Percentiles rank a stretch among this genome's conserved stretches.
phyloP scores from a whole-genome alignment of 2,888 invertebrate species.

The Eledone cirrhosa region DNA sequence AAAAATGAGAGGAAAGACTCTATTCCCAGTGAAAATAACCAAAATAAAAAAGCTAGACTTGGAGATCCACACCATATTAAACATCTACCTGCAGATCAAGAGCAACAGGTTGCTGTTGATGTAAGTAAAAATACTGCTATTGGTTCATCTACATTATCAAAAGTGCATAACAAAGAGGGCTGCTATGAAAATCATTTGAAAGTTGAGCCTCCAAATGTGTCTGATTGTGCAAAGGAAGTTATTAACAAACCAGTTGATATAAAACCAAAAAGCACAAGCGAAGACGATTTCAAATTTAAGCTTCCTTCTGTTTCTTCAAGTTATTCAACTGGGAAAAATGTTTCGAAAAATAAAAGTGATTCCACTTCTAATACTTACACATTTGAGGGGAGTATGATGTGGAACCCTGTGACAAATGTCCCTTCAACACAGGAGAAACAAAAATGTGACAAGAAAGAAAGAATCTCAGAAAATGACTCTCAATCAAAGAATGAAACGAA shows the following conservation, averaged over 20 bases:
- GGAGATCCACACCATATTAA: not conserved
- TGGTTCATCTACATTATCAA: too few relatives aligned
- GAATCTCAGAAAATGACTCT: not conserved
- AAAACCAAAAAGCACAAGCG: too few relatives aligned
- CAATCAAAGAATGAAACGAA: not conserved
- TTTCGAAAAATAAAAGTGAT: not conserved
- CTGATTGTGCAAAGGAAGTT: too few relatives aligned
- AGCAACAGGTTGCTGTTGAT: too few relatives aligned
- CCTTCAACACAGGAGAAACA: not conserved
- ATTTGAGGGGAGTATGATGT: constrained; percentile 15
- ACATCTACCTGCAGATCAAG: too few relatives aligned
- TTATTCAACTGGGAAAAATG: not conserved
- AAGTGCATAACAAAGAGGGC: too few relatives aligned
- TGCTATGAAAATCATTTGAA: too few relatives aligned
- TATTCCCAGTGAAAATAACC: not conserved
- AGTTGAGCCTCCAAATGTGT: too few relatives aligned
- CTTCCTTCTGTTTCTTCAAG: too few relatives aligned
- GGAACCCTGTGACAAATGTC: not conserved
- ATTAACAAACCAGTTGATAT: too few relatives aligned
- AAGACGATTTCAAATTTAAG: too few relatives aligned
- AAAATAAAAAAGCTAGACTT: constrained; percentile 7
- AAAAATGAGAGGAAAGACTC: not conserved
- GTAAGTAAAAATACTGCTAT: too few relatives aligned
- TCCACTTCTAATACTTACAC: constrained; percentile 13
- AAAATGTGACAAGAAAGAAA: not conserved